A percentile compares a stretch with the other conserved stretches of the same genome.
Evolutionary conservation across 2,888 invertebrate genomes (phyloP).

Genomic region (Drosophila pseudotalamancana): DNA sequence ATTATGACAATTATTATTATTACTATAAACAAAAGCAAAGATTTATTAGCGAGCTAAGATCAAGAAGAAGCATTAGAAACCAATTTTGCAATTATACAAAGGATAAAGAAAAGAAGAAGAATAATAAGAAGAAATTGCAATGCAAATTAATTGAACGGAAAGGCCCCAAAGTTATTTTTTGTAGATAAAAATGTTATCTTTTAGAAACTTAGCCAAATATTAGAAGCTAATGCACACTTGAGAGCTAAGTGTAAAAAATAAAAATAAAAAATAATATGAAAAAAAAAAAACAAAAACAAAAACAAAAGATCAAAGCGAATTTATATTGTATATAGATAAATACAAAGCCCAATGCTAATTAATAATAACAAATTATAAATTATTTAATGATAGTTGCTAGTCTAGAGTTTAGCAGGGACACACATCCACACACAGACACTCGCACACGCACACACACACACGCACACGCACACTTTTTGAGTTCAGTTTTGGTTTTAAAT

Average conservation of each 20-base stretch:
- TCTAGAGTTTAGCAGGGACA: constrained; percentile 54
- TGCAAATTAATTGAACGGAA: constrained; percentile 15
- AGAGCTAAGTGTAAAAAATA: constrained; percentile 46
- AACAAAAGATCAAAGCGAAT: constrained; percentile 73
- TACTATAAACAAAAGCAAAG: constrained; percentile 56
- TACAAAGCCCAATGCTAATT: constrained; percentile 51
- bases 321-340: constrained; percentile 75
- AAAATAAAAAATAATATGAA: too few species aligned
- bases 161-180: constrained; percentile 70
- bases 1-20: constrained; percentile 77
- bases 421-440: constrained; percentile 18
- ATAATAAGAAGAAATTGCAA: constrained; percentile 22
- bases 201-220: constrained; percentile 78
- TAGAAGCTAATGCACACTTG: constrained; percentile 55
- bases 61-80: constrained; percentile 42
- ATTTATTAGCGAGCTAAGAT: constrained; percentile 64
- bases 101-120: constrained; percentile 8
- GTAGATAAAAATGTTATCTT: constrained; percentile 80
- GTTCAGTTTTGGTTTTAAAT: constrained; percentile 36
- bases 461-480: neutral
- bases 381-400: constrained; percentile 67
- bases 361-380: constrained; percentile 58
- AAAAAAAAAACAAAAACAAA: neutral
- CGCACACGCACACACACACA: constrained; percentile 8
- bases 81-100: constrained; percentile 67